Conservation (phyloP, 2,888 invertebrate species). For the Brachyptera risi region DNA sequence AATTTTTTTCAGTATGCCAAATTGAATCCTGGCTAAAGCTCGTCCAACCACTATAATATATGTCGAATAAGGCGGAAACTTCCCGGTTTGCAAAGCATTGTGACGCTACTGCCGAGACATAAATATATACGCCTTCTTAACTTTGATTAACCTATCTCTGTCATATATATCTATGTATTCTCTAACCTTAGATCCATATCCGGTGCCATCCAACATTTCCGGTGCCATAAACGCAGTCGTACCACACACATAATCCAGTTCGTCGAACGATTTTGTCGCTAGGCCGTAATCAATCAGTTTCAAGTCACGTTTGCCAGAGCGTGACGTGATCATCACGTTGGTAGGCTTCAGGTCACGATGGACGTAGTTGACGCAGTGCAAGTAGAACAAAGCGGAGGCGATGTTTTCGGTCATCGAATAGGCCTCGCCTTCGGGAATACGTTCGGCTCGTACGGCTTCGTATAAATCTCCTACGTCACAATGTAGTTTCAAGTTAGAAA, state of each 20-base stretch:
- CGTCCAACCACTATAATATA: too few species aligned
- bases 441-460: not conserved
- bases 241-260: not conserved
- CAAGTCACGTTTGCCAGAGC: not conserved
- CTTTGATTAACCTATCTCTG: too few species aligned
- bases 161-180: too few species aligned
- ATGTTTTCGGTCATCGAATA: not conserved
- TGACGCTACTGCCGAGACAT: too few species aligned
- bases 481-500: too few species aligned
- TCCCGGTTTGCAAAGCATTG: too few species aligned
- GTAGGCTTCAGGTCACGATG: not conserved
- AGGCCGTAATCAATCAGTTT: not conserved
- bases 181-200: not conserved
- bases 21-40: too few species aligned
- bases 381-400: slow-evolving; percentile 1
- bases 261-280: not conserved
- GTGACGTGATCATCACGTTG: not conserved
- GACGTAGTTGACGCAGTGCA: not conserved
- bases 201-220: not conserved
- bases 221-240: not conserved
- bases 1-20: too few species aligned
- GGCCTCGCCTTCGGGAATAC: not conserved
- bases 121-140: too few species aligned
- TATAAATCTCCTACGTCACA: not conserved
- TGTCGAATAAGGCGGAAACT: too few species aligned